A percentile compares a stretch with the other conserved stretches of the same genome.
Conservation (phyloP, 2,888 invertebrate species). For the Agrilus cyanescens region DNA sequence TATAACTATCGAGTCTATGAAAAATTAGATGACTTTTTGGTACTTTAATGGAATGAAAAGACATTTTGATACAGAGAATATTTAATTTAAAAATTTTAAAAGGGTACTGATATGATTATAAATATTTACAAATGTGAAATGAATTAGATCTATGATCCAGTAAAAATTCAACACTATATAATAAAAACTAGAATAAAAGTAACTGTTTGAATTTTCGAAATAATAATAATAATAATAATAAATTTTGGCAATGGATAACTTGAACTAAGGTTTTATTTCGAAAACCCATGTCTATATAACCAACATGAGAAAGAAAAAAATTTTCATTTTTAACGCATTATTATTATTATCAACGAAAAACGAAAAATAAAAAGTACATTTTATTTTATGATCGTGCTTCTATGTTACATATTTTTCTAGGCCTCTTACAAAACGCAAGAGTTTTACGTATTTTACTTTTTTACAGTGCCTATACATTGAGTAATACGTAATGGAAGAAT, state of each 20-base stretch:
- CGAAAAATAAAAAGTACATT: conserved; percentile 30
- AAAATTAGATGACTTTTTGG: no score
- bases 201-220: conserved; percentile 26
- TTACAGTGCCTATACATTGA: conserved; percentile 34
- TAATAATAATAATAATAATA: conserved; percentile 18
- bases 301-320: conserved; percentile 14
- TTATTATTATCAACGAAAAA: conserved; percentile 28
- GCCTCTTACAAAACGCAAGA: conserved; percentile 11
- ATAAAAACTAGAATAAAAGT: conserved; percentile 39
- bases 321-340: conserved; percentile 22
- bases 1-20: no score
- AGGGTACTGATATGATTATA: conserved; percentile 64
- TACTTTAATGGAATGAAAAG: no score
- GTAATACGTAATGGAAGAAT: conserved; percentile 30
- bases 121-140: conserved; percentile 43
- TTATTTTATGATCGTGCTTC: conserved; percentile 36
- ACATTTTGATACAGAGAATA: conserved; percentile 41
- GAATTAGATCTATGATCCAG: conserved; percentile 39
- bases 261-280: conserved; percentile 14
- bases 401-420: conserved; percentile 18
- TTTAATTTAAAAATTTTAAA: conserved; percentile 69
- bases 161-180: conserved; percentile 29
- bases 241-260: conserved; percentile 18
- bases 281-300: conserved; percentile 20
- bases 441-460: conserved; percentile 30